phyloP scores from a whole-genome alignment of 2,888 invertebrate genomes.

The Heterodera filipjevi region DNA sequence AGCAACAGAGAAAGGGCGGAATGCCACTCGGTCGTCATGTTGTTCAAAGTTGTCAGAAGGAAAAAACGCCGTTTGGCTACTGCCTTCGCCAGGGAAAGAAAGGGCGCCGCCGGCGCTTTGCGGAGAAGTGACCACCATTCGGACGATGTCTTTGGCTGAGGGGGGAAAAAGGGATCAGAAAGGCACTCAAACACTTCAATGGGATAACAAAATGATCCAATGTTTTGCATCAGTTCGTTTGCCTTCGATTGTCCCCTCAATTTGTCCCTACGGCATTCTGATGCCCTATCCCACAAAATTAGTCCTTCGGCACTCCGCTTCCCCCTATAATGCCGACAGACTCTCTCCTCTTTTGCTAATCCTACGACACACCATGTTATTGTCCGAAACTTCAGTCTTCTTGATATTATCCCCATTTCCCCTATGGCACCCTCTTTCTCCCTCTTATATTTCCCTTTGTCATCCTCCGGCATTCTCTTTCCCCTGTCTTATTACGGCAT shows the following conservation, averaged over 20 bases:
- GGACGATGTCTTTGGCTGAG: constrained; percentile 43
- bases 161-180: constrained; percentile 10
- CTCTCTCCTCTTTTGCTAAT: neutral
- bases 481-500: neutral
- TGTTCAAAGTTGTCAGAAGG: neutral
- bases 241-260: neutral
- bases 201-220: neutral
- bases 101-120: neutral
- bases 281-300: neutral
- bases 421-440: neutral
- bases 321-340: neutral
- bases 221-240: neutral
- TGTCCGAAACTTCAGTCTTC: neutral
- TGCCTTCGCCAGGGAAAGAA: neutral
- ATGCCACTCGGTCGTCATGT: too few relatives aligned
- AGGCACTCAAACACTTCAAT: too few relatives aligned
- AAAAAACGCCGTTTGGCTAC: neutral
- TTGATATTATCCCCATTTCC: neutral
- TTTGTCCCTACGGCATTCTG: neutral
- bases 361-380: neutral
- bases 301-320: neutral
- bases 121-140: constrained; percentile 25
- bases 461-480: neutral
- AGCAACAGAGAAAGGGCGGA: neutral
- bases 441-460: neutral